Evolutionary conservation across 1,140 invertebrate genomes (phyloP), one percentile per base, ranked within the genome.

Genomic region (Eumeta japonica): DNA sequence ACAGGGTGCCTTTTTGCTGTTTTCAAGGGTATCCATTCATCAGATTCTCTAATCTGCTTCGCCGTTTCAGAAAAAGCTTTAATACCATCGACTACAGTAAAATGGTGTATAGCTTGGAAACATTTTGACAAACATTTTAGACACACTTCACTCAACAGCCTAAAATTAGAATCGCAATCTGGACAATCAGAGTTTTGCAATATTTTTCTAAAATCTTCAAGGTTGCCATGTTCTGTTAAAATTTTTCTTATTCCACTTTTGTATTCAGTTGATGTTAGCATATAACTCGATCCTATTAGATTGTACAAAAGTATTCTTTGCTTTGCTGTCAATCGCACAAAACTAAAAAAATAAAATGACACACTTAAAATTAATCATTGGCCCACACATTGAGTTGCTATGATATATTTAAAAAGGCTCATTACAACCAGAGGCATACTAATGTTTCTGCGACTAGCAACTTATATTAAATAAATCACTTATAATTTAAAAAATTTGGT

Each of bases 1-100:
- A 85, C 65, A 15, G 81, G 80, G 58, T 82, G 75, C 19, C 82
- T 60, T 46, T 75, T 79, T 2, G 65, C 66, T 36, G 58, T 58
- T 45, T 62, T 66, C 28, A 83, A 54, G 14, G 38, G 34, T 3
- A 52, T 35, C 49, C 75, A 74, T 19, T 52, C 58, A 17, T 65
- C 55, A 13, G 39, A 48, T 28, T 70, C 58, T 19, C 54, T 62
- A 28, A 75, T 49, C 43, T 57, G 42, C 37, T 49, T 50, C 39
- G 59, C 72, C 24, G 55, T 65, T 63, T 63, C 71, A 37, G 50
- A 62, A 56, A 60, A 80, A 35, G 64, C 78, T 60, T 47, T 62
- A 19, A 62, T 76, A 10, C 54, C 67, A 42, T 49, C 65, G 3
- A 59, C 79, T 29, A 53, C 73, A 13, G 45, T 66, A 43, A 66